phyloP scores from a whole-genome alignment of 2,113 vertebrate species.

The Podilymbus podiceps region DNA sequence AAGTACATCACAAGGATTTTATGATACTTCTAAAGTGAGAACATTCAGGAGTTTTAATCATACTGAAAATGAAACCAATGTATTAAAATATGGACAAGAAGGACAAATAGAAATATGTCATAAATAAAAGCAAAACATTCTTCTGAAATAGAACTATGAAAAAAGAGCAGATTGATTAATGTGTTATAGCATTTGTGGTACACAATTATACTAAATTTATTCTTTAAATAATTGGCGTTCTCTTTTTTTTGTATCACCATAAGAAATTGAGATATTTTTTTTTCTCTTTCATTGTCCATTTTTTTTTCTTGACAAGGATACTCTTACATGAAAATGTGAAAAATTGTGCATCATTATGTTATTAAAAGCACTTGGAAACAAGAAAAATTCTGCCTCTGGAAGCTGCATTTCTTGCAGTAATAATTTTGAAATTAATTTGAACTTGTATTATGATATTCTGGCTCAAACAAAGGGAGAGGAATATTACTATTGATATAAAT shows the following conservation, averaged over 20 bases:
- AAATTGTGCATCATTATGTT: neutral
- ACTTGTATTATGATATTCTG: neutral
- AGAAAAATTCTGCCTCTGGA: neutral
- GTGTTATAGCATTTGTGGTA: neutral
- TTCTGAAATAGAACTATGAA: neutral
- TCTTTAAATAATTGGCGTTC: neutral
- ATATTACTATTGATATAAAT: neutral
- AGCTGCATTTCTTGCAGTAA: neutral
- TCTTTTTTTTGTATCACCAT: neutral
- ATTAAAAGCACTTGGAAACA: neutral
- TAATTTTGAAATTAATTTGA: conserved; percentile 15
- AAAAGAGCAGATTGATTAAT: neutral
- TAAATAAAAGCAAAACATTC: neutral
- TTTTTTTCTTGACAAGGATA: neutral
- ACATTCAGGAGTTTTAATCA: neutral
- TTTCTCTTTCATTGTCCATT: neutral
- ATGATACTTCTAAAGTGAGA: neutral
- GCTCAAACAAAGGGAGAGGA: neutral
- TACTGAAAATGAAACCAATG: neutral
- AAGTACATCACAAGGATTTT: neutral
- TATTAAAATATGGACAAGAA: neutral
- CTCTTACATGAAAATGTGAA: neutral
- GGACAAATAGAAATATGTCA: neutral
- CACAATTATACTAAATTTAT: neutral
- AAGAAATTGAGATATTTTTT: neutral